Base-by-base conservation (phyloP, 2,888 invertebrate species). In the Lasioglossum figueresi region DNA sequence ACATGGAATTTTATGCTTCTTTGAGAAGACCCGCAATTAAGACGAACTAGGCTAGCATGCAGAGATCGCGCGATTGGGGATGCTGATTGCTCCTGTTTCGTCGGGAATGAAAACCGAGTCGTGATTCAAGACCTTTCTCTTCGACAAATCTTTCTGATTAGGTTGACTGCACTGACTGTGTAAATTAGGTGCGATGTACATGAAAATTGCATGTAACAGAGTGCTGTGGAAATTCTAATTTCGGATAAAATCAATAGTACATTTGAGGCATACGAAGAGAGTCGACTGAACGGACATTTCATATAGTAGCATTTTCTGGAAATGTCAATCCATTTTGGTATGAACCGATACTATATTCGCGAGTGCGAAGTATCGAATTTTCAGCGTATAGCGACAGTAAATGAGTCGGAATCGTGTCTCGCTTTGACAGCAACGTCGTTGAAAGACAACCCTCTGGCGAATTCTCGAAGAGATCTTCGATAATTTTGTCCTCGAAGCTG, bases 11-110 rank as follows among this genome's bases (percentile, higher is more conserved):
- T 79, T 73, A 79, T 81, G 73, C 79, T 78, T 68, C 86, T 85
- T 79, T 43, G 52, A 59, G 68, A 79, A 82, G 79, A 85, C 79
- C 76, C 76, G 82, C 82, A 85, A 86, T 86, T 86, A 86, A 85
- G 82, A 76, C 78, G 79, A 70, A 70, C 40, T 40, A 2, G 76
- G 0, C 16, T 31, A 31, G 16, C 31, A 56, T 56, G 56, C 63
- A 14, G 63, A 27, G 16, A 16, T 31, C 31, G 31, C 31, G 6
- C 16, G 31, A 63, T 63, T 31, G 63, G 63, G 31, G 31, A 16
- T 63, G 31, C 63, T 63, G 31, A 63, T 63, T 63, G 63, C 63
- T 63, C 31, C 63, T 31, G 63, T 31, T n/a, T 56, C 56, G 12
- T n/a, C 4, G 4, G 31, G 27, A 63, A 63, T 16, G 31, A 19